Evolutionary conservation across 1,140 invertebrate genomes (phyloP).

Genomic region (Pogonus chalceus): DNA sequence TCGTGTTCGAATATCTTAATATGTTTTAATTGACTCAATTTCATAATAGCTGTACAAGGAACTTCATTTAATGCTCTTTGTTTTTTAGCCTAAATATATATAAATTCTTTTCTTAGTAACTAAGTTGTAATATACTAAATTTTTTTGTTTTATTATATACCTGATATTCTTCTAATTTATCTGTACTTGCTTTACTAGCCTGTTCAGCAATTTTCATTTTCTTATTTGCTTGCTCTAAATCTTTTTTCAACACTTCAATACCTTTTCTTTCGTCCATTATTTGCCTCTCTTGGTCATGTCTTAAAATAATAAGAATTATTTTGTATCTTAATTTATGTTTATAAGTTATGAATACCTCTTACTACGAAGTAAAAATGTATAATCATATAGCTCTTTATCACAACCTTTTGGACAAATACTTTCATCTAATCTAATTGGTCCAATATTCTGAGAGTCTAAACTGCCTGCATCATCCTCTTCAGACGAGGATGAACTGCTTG

Average conservation of each 20-base stretch:
- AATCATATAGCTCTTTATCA: slow-evolving; percentile 53
- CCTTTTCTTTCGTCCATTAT: slow-evolving; percentile 34
- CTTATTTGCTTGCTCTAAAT: slow-evolving; percentile 31
- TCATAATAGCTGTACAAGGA: slow-evolving; percentile 49
- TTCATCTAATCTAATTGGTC: slow-evolving; percentile 56
- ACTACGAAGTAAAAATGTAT: slow-evolving; percentile 49
- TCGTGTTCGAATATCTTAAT: slow-evolving; percentile 38
- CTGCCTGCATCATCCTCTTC: slow-evolving; percentile 48
- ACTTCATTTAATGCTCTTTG: slow-evolving; percentile 59
- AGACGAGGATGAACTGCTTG: slow-evolving; percentile 37
- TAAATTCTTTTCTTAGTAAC: no score
- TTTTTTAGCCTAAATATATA: no score
- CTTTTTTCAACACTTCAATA: slow-evolving; percentile 36
- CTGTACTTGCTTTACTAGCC: slow-evolving; percentile 23
- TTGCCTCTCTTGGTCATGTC: slow-evolving; percentile 37
- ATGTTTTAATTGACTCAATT: slow-evolving; percentile 55
- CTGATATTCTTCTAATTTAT: slow-evolving; percentile 34
- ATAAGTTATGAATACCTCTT: neutral
- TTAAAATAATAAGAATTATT: slow-evolving; percentile 15
- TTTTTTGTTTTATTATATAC: no score
- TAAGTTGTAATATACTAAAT: no score
- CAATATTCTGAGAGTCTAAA: slow-evolving; percentile 49
- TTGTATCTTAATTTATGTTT: slow-evolving; percentile 6
- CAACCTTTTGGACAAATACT: slow-evolving; percentile 64
- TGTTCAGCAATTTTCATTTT: slow-evolving; percentile 29